phyloP scores from a whole-genome alignment of 2,888 invertebrate genomes.

The Pseudanteris insignis region DNA sequence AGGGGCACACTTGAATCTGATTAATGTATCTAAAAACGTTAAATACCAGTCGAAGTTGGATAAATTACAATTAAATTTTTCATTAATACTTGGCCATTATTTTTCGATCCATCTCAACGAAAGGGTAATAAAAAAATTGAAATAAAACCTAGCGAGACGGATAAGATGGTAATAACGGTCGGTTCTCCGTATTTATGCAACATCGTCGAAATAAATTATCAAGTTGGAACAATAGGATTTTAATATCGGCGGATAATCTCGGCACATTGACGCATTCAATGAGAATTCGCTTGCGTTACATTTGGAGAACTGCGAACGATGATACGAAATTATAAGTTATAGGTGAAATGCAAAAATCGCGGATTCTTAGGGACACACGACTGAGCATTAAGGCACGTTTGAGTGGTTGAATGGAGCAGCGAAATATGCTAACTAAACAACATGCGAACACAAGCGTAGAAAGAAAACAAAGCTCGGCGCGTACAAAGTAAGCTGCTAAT shows the following conservation, averaged over 20 bases:
- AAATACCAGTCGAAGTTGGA: too few relatives aligned
- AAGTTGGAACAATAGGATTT: conserved; percentile 30
- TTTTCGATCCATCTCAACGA: too few relatives aligned
- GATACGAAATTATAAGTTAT: conserved; percentile 33
- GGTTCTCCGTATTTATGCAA: conserved; percentile 4
- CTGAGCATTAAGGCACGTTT: conserved; percentile 29
- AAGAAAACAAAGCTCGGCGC: conserved; percentile 16
- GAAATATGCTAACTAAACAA: conserved; percentile 22
- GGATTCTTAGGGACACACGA: conserved; percentile 28
- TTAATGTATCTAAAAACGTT: too few relatives aligned
- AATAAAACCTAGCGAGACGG: background rate
- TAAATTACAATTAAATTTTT: too few relatives aligned
- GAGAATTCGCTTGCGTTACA: conserved; percentile 33
- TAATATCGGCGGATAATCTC: conserved; percentile 34
- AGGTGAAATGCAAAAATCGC: conserved; percentile 32
- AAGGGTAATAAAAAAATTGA: background rate
- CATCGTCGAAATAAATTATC: conserved; percentile 22
- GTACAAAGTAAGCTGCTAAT: conserved; percentile 33
- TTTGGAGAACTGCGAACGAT: conserved; percentile 24
- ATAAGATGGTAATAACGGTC: conserved; percentile 6
- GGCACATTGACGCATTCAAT: conserved; percentile 27
- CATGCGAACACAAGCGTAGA: conserved; percentile 15
- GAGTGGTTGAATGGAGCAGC: conserved; percentile 5
- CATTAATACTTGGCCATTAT: too few relatives aligned
- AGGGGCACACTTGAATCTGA: too few relatives aligned